These are phyloP conservation scores for Actias luna DNA, from an alignment of 2,888 invertebrate species.

Conservation along the genomic window DNA sequence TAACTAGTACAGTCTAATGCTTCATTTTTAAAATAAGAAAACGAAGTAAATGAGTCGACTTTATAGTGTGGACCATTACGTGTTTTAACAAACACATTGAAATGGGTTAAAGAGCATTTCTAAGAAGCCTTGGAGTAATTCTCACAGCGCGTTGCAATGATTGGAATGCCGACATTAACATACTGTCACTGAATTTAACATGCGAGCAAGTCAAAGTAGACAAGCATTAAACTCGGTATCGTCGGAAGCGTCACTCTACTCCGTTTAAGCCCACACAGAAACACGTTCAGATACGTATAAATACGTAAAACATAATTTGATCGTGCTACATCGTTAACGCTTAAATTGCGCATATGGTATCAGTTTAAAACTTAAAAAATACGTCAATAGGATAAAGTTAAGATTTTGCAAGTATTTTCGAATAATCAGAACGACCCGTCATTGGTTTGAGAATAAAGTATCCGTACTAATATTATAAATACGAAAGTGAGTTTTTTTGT, in stretches of 20 bases:
- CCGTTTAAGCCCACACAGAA: conserved; percentile 15
- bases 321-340: not conserved
- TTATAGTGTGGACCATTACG: not conserved
- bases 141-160: conserved; percentile 29
- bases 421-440: no score
- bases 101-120: conserved; percentile 20
- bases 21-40: not conserved
- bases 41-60: not conserved
- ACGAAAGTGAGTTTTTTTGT: no score
- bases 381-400: not conserved
- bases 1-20: not conserved
- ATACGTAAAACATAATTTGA: not conserved
- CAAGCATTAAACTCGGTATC: conserved; percentile 46
- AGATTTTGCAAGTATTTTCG: not conserved
- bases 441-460: no score
- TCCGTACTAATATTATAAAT: no score
- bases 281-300: not conserved
- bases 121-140: conserved; percentile 28
- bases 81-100: conserved; percentile 1
- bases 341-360: no score
- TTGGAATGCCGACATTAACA: conserved; percentile 40
- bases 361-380: no score
- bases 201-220: conserved; percentile 45
- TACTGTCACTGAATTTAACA: conserved; percentile 35
- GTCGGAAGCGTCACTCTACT: conserved; percentile 19